Percentiles rank a stretch among this genome's conserved stretches.
phyloP scores from a whole-genome alignment of 2,888 invertebrate species.

The Chrysolina haemoptera region DNA sequence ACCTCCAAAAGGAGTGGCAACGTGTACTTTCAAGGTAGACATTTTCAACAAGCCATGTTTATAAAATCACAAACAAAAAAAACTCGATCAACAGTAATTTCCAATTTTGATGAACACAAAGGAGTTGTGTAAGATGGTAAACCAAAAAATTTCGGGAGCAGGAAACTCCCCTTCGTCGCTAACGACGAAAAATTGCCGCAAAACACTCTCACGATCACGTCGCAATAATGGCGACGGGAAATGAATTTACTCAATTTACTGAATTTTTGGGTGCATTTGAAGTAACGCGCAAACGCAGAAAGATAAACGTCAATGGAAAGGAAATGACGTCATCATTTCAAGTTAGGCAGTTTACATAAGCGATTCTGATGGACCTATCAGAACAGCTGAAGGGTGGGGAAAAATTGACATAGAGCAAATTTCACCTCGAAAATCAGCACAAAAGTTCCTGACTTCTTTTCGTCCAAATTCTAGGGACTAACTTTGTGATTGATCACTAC shows the following conservation, averaged over 20 bases:
- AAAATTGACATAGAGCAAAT: no score
- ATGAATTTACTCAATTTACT: conserved; percentile 44
- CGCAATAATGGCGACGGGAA: conserved; percentile 82
- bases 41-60: conserved; percentile 88
- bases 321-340: not conserved
- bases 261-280: conserved; percentile 25
- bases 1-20: conserved; percentile 83
- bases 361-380: no score
- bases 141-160: conserved; percentile 73
- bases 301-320: conserved; percentile 11
- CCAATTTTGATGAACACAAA: conserved; percentile 52
- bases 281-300: conserved; percentile 6
- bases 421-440: no score
- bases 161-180: conserved; percentile 76
- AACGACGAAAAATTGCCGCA: conserved; percentile 75
- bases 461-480: no score
- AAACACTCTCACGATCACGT: conserved; percentile 73
- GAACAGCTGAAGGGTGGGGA: no score
- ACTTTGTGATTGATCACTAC: no score
- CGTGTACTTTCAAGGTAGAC: conserved; percentile 80
- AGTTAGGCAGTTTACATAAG: no score
- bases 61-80: conserved; percentile 75
- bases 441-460: no score
- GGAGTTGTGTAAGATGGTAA: conserved; percentile 67
- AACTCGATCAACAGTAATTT: conserved; percentile 55